Conservation (phyloP, 1,140 invertebrate species). For the Radopholus similis region DNA sequence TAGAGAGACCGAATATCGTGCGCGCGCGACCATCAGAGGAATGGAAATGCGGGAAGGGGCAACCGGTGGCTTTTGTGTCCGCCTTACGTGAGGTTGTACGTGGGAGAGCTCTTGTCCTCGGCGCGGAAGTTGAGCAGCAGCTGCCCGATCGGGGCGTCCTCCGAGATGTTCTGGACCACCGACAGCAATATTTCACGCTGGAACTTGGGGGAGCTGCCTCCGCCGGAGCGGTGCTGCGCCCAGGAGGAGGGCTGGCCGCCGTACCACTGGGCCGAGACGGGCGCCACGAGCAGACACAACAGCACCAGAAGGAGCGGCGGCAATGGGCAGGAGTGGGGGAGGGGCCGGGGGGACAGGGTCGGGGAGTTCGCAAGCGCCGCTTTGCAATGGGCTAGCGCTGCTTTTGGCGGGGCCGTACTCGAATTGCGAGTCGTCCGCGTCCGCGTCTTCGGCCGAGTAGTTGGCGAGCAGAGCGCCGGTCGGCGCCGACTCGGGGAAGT, state of each 20-base stretch:
- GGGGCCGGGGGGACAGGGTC: not conserved
- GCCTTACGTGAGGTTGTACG: constrained; percentile 53
- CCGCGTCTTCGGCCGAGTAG: constrained; percentile 39
- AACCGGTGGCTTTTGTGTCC: not conserved
- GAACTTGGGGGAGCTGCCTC: constrained; percentile 12
- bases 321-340: not conserved
- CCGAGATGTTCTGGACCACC: constrained; percentile 56
- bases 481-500: constrained; percentile 37
- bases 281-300: not conserved
- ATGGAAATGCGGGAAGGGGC: not conserved
- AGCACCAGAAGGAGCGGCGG: not conserved
- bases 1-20: not conserved
- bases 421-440: constrained; percentile 29
- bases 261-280: not conserved
- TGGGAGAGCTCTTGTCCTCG: constrained; percentile 51
- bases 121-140: constrained; percentile 55
- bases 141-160: constrained; percentile 45
- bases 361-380: not conserved
- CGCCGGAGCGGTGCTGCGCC: constrained; percentile 7
- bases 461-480: constrained; percentile 22
- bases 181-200: constrained; percentile 50
- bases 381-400: not conserved
- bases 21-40: not conserved
- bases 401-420: constrained; percentile 28
- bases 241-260: not conserved